Conservation (phyloP, 2,113 vertebrate species). For the Jaculus jaculus region DNA sequence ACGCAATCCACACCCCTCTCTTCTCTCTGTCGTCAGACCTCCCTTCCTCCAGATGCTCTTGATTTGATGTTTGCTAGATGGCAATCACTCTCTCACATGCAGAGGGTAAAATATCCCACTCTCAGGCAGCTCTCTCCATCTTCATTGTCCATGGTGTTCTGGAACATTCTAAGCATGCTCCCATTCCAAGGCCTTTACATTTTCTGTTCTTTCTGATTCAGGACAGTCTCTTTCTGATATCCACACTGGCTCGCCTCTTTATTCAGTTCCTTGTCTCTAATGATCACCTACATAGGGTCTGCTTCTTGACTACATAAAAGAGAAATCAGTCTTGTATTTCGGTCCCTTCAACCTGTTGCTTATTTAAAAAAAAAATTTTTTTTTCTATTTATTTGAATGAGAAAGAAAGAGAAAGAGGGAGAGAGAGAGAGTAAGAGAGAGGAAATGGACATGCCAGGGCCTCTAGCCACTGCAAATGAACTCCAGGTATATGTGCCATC, state of each 20-base stretch:
- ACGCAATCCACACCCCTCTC: too few relatives aligned
- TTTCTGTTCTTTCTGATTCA: not conserved
- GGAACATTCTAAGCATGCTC: not conserved
- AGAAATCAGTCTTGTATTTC: not conserved
- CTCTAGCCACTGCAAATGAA: too few relatives aligned
- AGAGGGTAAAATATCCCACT: not conserved
- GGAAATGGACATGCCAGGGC: too few relatives aligned
- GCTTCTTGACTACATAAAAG: not conserved
- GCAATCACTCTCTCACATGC: not conserved
- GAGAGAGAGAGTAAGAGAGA: too few relatives aligned
- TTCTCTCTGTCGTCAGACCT: too few relatives aligned
- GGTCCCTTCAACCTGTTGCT: too few relatives aligned
- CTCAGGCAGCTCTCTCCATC: not conserved
- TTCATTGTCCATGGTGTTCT: not conserved
- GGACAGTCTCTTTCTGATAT: not conserved
- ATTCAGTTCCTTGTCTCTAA: not conserved
- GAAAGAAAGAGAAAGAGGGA: too few relatives aligned
- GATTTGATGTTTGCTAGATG: not conserved
- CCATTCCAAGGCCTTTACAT: not conserved
- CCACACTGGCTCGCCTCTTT: not conserved
- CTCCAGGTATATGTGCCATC: too few relatives aligned
- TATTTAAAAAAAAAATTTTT: too few relatives aligned
- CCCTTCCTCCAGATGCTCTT: too few relatives aligned
- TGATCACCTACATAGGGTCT: not conserved
- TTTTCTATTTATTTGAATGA: too few relatives aligned